Evolutionary conservation across 2,797 vertebrate genomes (phyloP).

Genomic region (Nyctalus aviator): DNA sequence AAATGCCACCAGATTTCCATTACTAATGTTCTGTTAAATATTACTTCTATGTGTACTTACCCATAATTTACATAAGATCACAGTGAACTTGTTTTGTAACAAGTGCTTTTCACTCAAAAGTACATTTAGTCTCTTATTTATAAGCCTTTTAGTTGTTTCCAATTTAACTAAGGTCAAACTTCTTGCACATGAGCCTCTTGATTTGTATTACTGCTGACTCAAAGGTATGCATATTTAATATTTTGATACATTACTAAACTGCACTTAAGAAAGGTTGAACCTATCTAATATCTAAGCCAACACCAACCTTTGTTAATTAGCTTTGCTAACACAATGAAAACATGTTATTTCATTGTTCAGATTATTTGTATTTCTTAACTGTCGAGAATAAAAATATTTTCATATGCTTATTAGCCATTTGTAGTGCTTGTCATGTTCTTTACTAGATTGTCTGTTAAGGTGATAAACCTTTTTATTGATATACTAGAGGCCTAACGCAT

Average conservation of each 20-base stretch:
- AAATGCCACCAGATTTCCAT: not conserved
- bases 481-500: not conserved
- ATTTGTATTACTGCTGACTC: not conserved
- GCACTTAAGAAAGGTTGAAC: not conserved
- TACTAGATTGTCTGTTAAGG: not conserved
- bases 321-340: not conserved
- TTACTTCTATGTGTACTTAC: not conserved
- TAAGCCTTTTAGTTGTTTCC: not conserved
- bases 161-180: not conserved
- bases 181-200: not conserved
- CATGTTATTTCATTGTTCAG: not conserved
- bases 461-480: not conserved
- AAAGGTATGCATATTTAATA: not conserved
- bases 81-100: constrained; percentile 18
- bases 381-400: constrained; percentile 17
- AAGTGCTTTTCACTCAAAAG: constrained; percentile 31
- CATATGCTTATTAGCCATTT: not conserved
- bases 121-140: not conserved
- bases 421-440: not conserved
- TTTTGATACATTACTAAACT: constrained; percentile 15
- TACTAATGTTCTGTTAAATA: constrained; percentile 6
- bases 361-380: constrained; percentile 33
- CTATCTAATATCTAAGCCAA: not conserved
- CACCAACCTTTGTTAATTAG: not conserved
- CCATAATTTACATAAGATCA: not conserved